Base-by-base conservation (phyloP, 35 echinoderm and acorn worm species). In the Lytechinus variegatus region DNA sequence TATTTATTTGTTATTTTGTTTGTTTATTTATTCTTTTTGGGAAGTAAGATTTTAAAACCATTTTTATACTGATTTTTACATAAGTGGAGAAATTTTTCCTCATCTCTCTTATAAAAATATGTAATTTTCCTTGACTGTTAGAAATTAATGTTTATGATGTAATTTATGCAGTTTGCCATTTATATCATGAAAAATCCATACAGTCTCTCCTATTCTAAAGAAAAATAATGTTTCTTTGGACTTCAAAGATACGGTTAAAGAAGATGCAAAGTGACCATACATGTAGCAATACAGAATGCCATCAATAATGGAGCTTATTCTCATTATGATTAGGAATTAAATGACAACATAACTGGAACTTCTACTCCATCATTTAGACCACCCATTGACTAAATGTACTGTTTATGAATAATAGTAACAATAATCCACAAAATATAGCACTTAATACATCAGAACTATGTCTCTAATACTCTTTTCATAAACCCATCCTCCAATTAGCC, bases 271-370 rank as follows among this genome's bases (percentile, higher is more conserved):
- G 33, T 44, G 66, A 19, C n/a, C n/a, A n/a, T n/a, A n/a, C n/a
- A n/a, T n/a, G n/a, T n/a, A n/a, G n/a, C n/a, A n/a, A 19, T 79
- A 24, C 16, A 60, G 56, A 0, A 71, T 58, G 9, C 56, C 56
- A 24, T 71, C 10, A 71, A 71, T 24, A 14, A 21, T 5, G 66
- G 16, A 19, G 24, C n/a, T 79, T 19, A 79, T 79, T 79, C 66
- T 79, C 19, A 79, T 79, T 79, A 79, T 79, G 66, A 79, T 79
- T n/a, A 79, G 66, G n/a, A 79, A 79, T 79, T 16, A 79, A 79
- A 79, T n/a, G 66, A 79, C 66, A 79, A 79, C 19, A 79, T 79
- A 4, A 13, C 7, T 0, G n/a, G 21, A 24, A 79, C 66, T 24
- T 79, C 12, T 79, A 24, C 66, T 79, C 66, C 66, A 79, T 79